phyloP scores from a whole-genome alignment of 2,113 vertebrate genomes.

The Rhabdornis inornatus region DNA sequence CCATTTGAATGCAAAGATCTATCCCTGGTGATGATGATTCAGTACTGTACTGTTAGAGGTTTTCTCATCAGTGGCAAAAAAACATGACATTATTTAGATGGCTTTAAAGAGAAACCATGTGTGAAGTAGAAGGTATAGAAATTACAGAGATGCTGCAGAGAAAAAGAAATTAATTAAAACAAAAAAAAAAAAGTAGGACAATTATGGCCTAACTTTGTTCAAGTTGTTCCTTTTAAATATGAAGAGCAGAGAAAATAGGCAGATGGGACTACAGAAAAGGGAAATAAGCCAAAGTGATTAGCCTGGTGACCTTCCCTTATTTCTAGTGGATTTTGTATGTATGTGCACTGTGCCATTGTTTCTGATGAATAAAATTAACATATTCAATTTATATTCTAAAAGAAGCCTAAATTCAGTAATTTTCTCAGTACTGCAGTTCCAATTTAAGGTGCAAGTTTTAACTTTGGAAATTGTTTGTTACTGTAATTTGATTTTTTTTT shows the following conservation, averaged over 20 bases:
- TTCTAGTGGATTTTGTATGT: conserved; percentile 50
- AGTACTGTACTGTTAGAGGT: not conserved
- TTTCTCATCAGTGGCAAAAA: not conserved
- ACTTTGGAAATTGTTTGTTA: conserved; percentile 9
- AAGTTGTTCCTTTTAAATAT: conserved; percentile 6
- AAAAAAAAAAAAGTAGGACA: not conserved
- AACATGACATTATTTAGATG: not conserved
- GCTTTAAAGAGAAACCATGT: not conserved
- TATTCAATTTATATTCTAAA: conserved; percentile 45
- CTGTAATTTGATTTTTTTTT: not conserved
- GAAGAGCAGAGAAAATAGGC: conserved; percentile 17
- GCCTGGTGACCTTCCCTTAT: conserved; percentile 23
- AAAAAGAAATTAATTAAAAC: conserved; percentile 5
- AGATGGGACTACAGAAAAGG: conserved; percentile 38
- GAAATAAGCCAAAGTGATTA: conserved; percentile 60
- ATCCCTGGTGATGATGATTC: not conserved
- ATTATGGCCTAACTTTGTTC: not conserved
- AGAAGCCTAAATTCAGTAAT: conserved; percentile 12
- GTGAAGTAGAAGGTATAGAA: not conserved
- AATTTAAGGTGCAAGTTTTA: not conserved
- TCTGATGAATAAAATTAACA: conserved; percentile 64
- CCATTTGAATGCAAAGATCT: not conserved
- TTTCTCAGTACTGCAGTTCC: not conserved
- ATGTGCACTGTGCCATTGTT: conserved; percentile 50
- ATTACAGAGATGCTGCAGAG: not conserved